A percentile compares a stretch with the other conserved stretches of the same genome.
Conservation (phyloP, 2,888 invertebrate genomes). For the Odontomyia ornata region DNA sequence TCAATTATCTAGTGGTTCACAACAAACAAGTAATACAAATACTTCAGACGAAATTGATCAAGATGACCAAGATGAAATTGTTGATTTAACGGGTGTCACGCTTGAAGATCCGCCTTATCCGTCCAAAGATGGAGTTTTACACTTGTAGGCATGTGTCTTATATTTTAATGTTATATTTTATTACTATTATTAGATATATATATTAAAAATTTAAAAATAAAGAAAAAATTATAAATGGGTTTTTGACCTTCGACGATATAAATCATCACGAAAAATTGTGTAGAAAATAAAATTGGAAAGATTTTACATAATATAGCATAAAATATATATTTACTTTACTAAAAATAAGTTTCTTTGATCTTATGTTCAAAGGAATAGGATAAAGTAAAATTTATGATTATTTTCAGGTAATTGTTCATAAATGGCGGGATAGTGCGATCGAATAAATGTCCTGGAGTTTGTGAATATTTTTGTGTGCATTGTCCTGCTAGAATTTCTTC, state of each 20-base stretch:
- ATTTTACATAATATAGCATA: constrained; percentile 13
- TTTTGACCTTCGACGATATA: constrained; percentile 33
- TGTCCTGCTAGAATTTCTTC: too few relatives aligned
- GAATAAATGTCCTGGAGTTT: too few relatives aligned
- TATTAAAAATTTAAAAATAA: constrained; percentile 25
- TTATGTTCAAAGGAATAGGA: not conserved
- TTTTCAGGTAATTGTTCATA: not conserved
- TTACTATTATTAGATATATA: constrained; percentile 41
- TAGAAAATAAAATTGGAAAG: not conserved
- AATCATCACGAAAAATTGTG: constrained; percentile 38
- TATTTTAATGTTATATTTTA: constrained; percentile 43
- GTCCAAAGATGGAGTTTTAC: constrained; percentile 52
- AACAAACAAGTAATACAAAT: constrained; percentile 71
- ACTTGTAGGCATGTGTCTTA: constrained; percentile 49
- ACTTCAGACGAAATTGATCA: constrained; percentile 65
- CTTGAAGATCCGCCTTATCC: constrained; percentile 65
- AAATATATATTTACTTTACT: constrained; percentile 13
- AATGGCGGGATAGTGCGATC: too few relatives aligned
- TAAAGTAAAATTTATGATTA: not conserved
- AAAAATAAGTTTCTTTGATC: not conserved
- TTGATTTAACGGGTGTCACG: constrained; percentile 82
- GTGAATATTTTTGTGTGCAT: too few relatives aligned
- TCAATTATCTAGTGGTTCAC: constrained; percentile 77
- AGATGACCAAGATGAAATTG: constrained; percentile 88
- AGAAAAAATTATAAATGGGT: constrained; percentile 20